Evolutionary conservation across 2,888 invertebrate species (phyloP).

Genomic region (Drosophila parthenogenetica): DNA sequence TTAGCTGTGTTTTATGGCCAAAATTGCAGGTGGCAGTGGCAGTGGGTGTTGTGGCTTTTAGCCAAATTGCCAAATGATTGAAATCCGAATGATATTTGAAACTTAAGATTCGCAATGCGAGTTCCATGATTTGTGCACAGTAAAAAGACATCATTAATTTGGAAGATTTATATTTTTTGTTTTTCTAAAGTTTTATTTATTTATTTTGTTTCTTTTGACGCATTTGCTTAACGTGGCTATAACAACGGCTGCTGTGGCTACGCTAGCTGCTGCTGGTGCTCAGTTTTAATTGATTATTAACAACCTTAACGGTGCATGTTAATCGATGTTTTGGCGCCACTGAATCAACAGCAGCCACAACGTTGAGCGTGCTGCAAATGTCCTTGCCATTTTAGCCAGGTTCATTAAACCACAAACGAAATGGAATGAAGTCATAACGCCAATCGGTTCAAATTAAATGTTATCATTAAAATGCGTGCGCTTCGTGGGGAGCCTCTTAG

Average conservation of each 20-base stretch:
- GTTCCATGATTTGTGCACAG: slow-evolving; percentile 14
- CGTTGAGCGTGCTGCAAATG: slow-evolving; percentile 43
- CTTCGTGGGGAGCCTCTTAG: slow-evolving; percentile 41
- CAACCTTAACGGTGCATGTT: slow-evolving; percentile 55
- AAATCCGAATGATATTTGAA: slow-evolving; percentile 43
- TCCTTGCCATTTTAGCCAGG: slow-evolving; percentile 58
- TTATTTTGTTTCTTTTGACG: slow-evolving; percentile 27
- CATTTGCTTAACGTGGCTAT: slow-evolving; percentile 54
- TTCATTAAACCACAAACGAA: slow-evolving; percentile 52
- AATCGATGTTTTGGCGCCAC: slow-evolving; percentile 55
- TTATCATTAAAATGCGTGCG: slow-evolving; percentile 56
- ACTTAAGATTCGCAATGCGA: slow-evolving; percentile 13
- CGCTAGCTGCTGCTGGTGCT: slow-evolving; percentile 12
- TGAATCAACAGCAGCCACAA: slow-evolving; percentile 21
- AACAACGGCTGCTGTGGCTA: slow-evolving; percentile 30
- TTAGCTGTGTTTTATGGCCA: slow-evolving; percentile 22
- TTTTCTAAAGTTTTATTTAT: slow-evolving; percentile 6
- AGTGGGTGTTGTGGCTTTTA: slow-evolving; percentile 32
- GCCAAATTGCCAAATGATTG: slow-evolving; percentile 39
- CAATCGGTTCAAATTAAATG: slow-evolving; percentile 33
- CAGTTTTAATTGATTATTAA: slow-evolving; percentile 64
- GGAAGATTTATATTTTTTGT: slow-evolving; percentile 9
- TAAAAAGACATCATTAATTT: slow-evolving; percentile 55
- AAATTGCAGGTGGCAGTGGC: slow-evolving; percentile 28
- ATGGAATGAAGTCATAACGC: slow-evolving; percentile 44